phyloP scores from a whole-genome alignment of 2,797 vertebrate species.

The Halcyon leucocephala region DNA sequence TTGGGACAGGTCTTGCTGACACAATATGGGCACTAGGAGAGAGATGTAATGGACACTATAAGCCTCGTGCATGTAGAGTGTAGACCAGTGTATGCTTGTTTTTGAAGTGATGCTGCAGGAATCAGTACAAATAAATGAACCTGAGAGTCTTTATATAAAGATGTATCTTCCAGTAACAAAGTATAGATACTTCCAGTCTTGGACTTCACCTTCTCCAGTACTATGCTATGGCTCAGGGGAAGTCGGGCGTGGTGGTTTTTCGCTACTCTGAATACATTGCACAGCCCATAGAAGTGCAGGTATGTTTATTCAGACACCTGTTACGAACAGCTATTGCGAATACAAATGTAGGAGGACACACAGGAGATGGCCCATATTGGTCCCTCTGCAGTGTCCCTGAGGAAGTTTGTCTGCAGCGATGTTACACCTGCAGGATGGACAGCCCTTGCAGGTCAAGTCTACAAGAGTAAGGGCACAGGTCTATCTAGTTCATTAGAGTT shows the following conservation, averaged over 20 bases:
- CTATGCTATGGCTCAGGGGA: background rate
- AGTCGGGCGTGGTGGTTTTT: fast-evolving
- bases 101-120: background rate
- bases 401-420: background rate
- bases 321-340: background rate
- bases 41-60: fast-evolving
- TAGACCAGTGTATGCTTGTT: background rate
- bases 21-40: background rate
- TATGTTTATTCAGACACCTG: background rate
- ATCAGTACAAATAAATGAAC: background rate
- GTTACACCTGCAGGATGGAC: background rate
- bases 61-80: background rate
- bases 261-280: background rate
- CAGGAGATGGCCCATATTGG: background rate
- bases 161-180: background rate
- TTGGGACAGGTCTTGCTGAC: background rate
- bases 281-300: background rate
- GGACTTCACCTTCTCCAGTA: background rate
- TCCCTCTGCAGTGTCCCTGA: background rate
- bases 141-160: background rate
- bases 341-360: background rate
- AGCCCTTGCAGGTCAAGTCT: background rate
- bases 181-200: background rate
- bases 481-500: background rate
- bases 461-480: background rate